A percentile compares a stretch with the other conserved stretches of the same genome.
Evolutionary conservation across 2,113 vertebrate species (phyloP).

Genomic region (Notarius lentiginosus): DNA sequence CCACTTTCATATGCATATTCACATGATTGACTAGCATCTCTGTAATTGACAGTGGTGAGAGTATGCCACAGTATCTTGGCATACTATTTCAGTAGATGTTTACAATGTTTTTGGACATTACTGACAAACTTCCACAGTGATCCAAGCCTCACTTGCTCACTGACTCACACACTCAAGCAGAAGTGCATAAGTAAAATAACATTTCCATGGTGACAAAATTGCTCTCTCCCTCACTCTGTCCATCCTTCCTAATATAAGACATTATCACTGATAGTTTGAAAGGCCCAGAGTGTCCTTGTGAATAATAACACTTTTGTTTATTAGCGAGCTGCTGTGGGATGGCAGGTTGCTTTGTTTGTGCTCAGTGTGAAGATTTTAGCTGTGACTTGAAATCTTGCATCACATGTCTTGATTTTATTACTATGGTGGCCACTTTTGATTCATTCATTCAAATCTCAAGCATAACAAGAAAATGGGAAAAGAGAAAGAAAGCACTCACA

Average conservation of each 20-base stretch:
- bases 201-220: conserved; percentile 36
- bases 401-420: background rate
- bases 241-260: conserved; percentile 42
- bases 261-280: conserved; percentile 43
- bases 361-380: conserved; percentile 15
- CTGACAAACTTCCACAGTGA: conserved; percentile 4
- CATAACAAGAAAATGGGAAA: conserved; percentile 21
- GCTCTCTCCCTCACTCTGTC: conserved; percentile 4
- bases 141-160: conserved; percentile 11
- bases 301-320: conserved; percentile 41
- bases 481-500: conserved; percentile 30
- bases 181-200: conserved; percentile 21
- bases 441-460: conserved; percentile 9
- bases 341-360: conserved; percentile 14
- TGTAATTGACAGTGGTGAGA: too few relatives aligned
- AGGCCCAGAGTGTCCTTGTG: conserved; percentile 40
- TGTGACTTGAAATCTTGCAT: background rate
- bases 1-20: too few relatives aligned
- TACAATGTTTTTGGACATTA: conserved; percentile 12
- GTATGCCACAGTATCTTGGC: too few relatives aligned
- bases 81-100: background rate
- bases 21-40: too few relatives aligned
- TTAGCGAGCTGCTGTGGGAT: background rate
- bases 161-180: background rate
- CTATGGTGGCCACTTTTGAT: background rate